phyloP scores from a whole-genome alignment of 1,140 invertebrate genomes.

The Hestina assimilis region DNA sequence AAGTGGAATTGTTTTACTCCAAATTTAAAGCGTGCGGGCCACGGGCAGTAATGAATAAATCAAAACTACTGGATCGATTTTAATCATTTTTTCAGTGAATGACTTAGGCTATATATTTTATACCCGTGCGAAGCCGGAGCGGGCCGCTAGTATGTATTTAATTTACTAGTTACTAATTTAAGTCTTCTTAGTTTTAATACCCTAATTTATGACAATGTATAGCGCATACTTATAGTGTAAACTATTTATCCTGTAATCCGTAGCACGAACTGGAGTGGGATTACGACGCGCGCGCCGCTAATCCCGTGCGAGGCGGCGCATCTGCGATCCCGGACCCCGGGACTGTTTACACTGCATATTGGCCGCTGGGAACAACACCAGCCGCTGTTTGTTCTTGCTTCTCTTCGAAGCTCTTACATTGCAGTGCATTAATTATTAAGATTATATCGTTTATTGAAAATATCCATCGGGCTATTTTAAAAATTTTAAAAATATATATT shows the following conservation, averaged over 20 bases:
- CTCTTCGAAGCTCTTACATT: slow-evolving; percentile 1
- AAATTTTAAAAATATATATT: too few species aligned
- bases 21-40: too few species aligned
- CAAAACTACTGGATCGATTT: too few species aligned
- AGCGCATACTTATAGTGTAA: slow-evolving; percentile 2
- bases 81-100: too few species aligned
- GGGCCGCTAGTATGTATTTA: too few species aligned
- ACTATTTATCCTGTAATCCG: slow-evolving; percentile 22
- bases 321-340: slow-evolving; percentile 20
- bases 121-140: too few species aligned
- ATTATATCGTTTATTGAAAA: too few species aligned
- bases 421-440: slow-evolving; percentile 11
- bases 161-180: too few species aligned
- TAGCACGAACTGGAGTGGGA: slow-evolving; percentile 26
- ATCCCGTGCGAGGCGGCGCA: slow-evolving; percentile 28
- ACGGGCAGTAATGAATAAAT: too few species aligned
- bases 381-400: slow-evolving; percentile 17
- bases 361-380: slow-evolving; percentile 27
- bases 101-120: too few species aligned
- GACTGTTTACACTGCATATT: slow-evolving; percentile 30
- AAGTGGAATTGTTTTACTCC: too few species aligned
- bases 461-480: too few species aligned
- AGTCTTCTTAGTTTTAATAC: neutral
- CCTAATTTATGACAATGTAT: neutral
- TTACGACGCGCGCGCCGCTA: slow-evolving; percentile 28